Evolutionary conservation across 2,113 vertebrate species (phyloP), one percentile per base, ranked within the genome.

Genomic region (Hippocampus comes): DNA sequence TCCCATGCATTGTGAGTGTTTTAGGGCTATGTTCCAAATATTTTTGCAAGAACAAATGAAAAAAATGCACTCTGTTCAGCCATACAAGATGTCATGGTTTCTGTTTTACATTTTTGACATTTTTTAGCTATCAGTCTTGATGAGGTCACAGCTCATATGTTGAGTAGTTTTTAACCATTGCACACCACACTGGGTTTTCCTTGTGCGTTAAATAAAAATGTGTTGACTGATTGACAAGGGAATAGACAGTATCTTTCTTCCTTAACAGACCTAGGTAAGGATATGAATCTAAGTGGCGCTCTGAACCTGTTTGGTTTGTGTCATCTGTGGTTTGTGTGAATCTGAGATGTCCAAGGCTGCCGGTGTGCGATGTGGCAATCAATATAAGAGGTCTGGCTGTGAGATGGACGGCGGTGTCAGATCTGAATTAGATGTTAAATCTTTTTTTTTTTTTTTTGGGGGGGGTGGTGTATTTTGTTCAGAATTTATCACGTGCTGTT

Each of bases 361-460:
- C 78, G 84, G 68, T 77, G 74, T 49, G 71, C 77, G 75, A 74
- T 68, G 76, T 74, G 80, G 75, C 88, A 88, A 92, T 91, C 91
- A 91, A 91, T 91, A 82, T 87, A 71, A 79, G 72, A 56, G 43
- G 79, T 78, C 82, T 79, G 83, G 73, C 69, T 71, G 61, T 71
- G 78, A 91, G 91, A 91, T 91, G 88, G 89, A 91, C 70, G 72
- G 80, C 88, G 85, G 87, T 93, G 92, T 93, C 92, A 91, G 81
- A 72, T 72, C 81, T 92, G 90, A 93, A 92, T 92, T 92, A 93
- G 92, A 93, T 93, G 92, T 93, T 93, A 93, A 93, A 93, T 93
- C 92, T 93, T 93, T 25, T 25, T 25, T 93, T 93, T 25, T 25
- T 25, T 93, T 88, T 27, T 27, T 34, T 34, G 91, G 92, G 87